Evolutionary conservation across 2,888 invertebrate species (phyloP).

Genomic region (Netelia inedita): DNA sequence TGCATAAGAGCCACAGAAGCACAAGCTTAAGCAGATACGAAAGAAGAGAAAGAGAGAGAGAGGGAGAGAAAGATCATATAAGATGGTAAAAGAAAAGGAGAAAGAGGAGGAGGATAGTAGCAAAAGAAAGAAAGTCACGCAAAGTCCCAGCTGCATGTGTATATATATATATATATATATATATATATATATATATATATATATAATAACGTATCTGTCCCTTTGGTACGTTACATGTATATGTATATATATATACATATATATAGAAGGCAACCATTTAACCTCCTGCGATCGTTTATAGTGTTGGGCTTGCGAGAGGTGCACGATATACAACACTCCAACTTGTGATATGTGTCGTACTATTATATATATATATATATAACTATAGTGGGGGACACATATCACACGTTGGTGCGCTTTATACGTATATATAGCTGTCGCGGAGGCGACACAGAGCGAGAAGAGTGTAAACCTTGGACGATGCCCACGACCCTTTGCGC

Average conservation of each 20-base stretch:
- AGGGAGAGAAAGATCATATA: constrained; percentile 28
- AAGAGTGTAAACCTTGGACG: constrained; percentile 38
- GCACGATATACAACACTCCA: constrained; percentile 15
- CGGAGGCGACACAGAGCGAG: constrained; percentile 24
- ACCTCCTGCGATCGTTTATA: constrained; percentile 56
- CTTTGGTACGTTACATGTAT: not conserved
- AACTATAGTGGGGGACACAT: constrained; percentile 19
- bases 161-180: not conserved
- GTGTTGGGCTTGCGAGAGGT: constrained; percentile 21
- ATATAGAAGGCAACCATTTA: constrained; percentile 42
- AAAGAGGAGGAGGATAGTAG: constrained; percentile 20
- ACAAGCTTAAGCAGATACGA: constrained; percentile 1
- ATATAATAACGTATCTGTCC: constrained; percentile 23
- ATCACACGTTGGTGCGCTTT: not conserved
- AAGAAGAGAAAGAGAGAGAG: constrained; percentile 39
- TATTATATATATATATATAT: constrained; percentile 7
- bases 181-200: constrained; percentile 15
- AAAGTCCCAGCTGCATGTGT: constrained; percentile 27
- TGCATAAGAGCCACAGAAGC: constrained; percentile 40
- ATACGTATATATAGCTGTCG: constrained; percentile 19
- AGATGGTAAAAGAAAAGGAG: not conserved
- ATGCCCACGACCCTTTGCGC: constrained; percentile 54
- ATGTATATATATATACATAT: constrained; percentile 4
- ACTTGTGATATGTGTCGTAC: constrained; percentile 42
- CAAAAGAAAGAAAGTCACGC: constrained; percentile 52